Evolutionary conservation across 2,797 vertebrate species (phyloP), one percentile per base, ranked within the genome.

Genomic region (Cuniculus paca): DNA sequence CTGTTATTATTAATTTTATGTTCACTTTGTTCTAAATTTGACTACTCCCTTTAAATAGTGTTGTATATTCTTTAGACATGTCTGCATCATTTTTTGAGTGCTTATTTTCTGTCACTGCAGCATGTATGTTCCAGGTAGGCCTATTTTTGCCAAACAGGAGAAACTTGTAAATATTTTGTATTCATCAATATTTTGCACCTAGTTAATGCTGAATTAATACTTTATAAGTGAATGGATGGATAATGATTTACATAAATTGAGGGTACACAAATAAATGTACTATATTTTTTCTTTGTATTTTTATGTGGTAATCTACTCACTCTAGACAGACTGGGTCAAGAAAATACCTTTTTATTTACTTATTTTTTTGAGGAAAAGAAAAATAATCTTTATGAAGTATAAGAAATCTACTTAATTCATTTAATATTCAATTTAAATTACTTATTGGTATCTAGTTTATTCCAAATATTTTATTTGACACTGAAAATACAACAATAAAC

Each of bases 261-360:
- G 83, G n/a, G 58, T 90, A 4, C 42, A 54, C 3, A 90, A 50
- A 63, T 74, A 36, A 31, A 75, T 70, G n/a, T 74, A 54, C 34
- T 68, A 31, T 61, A 84, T 91, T 84, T 88, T 91, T 96, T 93
- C 39, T 77, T 72, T 86, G 34, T 54, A 16, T 83, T 88, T 93
- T 79, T 92, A 58, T 19, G n/a, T 39, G 39, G 70, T 19, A 77
- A 14, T 88, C 20, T 89, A 83, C 14, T 84, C 45, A 50, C 20
- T 65, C 20, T 4, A 11, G 56, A 58, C 70, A 95, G 36, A 84
- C 4, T 50, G 13, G 74, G 22, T 6, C 42, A 87, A 84, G 75
- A 78, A 92, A 95, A 54, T 45, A 65, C 42, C 20, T 83, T 34
- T 19, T 54, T 54, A 54, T 19, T 54, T 54, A 54, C 5, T 54